Base-by-base conservation (phyloP, 2,113 vertebrate species). In the Pedetes capensis region DNA sequence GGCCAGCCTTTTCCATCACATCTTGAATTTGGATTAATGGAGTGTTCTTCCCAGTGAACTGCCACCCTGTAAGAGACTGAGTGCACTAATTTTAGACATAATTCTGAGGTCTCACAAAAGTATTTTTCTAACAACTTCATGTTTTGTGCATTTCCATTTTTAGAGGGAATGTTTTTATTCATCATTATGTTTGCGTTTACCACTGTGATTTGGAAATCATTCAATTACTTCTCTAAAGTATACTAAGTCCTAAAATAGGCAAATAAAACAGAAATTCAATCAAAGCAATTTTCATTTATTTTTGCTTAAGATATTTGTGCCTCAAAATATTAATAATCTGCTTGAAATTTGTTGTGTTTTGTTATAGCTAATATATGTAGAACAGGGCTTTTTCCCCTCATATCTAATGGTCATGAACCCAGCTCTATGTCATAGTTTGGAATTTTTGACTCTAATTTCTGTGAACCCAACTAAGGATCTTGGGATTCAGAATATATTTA, bases 191-290 rank as follows among this genome's bases (percentile, higher is more conserved):
- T 81, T 93, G 18, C 6, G 13, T 51, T 87, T 53, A 29, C 44
- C 68, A 49, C 10, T 69, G 4, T 68, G 8, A 2, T 71, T 66
- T 34, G 9, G 23, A 9, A 14, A 32, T 85, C 32, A 79, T 12
- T 92, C 34, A 63, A 14, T n/a, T 2, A 13, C 8, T 87, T 83
- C 18, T 68, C n/a, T 80, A 94, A 94, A 94, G 89, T 89, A 93
- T 39, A 25, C 25, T 44, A 32, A 66, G 39, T 44, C 76, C 18
- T 47, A 32, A 95, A 81, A 49, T 5, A 8, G 18, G 9, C 47
- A 88, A 96, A 66, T 71, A 71, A 78, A 85, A 11, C 11, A 78
- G 20, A 39, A 79, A 72, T 44, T 2, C 10, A 49, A 39, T 39
- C 0, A 1, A 91, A 69, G 66, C 68, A 71, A 84, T 85, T 68